These are phyloP conservation scores for Camponotus floridanus DNA, from an alignment of 1,140 invertebrate species.

Conservation along the genomic window DNA sequence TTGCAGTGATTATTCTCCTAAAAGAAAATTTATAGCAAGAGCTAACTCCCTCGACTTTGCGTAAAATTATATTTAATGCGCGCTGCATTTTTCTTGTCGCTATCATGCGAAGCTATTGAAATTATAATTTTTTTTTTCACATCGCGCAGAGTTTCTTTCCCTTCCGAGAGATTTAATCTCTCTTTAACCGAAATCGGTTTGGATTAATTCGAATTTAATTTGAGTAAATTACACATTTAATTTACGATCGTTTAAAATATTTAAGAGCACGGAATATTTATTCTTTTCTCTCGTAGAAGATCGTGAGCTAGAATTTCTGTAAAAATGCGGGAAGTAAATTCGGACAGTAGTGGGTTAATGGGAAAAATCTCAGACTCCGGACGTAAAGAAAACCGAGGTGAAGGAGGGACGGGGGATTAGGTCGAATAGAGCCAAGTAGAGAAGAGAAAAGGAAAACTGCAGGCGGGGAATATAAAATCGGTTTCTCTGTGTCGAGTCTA, in stretches of 20 bases:
- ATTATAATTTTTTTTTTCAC: background rate
- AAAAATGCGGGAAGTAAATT: slow-evolving; percentile 15
- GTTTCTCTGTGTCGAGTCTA: slow-evolving; percentile 61
- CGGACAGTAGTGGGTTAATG: slow-evolving; percentile 49
- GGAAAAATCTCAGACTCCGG: slow-evolving; percentile 52
- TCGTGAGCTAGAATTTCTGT: background rate
- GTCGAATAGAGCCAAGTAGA: slow-evolving; percentile 28
- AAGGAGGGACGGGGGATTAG: slow-evolving; percentile 7
- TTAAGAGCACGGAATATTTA: background rate
- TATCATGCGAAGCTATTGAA: slow-evolving; percentile 2
- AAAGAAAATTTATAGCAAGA: slow-evolving; percentile 11
- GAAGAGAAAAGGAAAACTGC: slow-evolving; percentile 34
- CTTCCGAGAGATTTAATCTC: background rate
- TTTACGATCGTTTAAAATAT: background rate
- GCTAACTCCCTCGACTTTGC: background rate
- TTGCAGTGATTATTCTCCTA: slow-evolving; percentile 14
- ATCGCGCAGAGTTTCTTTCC: background rate
- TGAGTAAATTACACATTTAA: slow-evolving; percentile 13
- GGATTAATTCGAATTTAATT: slow-evolving; percentile 1
- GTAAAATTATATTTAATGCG: background rate
- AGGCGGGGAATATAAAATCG: slow-evolving; percentile 51
- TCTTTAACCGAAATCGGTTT: background rate
- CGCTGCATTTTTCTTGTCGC: background rate
- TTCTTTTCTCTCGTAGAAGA: too few relatives aligned
- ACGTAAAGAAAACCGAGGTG: slow-evolving; percentile 52